Evolutionary conservation across 1,140 invertebrate species (phyloP), one percentile per base, ranked within the genome.

Genomic region (Drosophila serrata): DNA sequence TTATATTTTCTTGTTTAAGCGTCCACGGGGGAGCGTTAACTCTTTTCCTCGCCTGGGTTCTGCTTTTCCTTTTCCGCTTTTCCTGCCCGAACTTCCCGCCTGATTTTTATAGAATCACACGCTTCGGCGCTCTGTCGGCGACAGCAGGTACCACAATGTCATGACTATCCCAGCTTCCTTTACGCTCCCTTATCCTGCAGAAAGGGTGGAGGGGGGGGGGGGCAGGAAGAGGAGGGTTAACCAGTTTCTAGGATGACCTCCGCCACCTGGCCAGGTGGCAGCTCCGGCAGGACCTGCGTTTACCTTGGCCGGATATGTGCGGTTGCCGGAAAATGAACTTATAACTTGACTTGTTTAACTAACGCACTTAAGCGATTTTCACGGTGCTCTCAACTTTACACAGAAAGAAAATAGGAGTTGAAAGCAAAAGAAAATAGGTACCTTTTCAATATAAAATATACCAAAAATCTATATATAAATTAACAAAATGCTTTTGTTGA

Each of bases 271-370:
- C 19, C 33, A 49, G 48, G 48, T 49, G 46, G 12, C n/a, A 55
- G 46, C 29, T 6, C 40, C 59, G 61, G 37, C 51, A 35, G 51
- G 51, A 37, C 33, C 60, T 80, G 57, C 76, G 81, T 74, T 81
- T 74, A 70, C 81, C 81, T 85, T 74, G 40, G 68, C 65, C 81
- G 85, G 85, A 90, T 85, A 85, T 88, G 81, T 85, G 78, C 84
- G 81, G 81, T 75, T 88, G 85, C 74, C 85, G 85, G 85, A 88
- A 88, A 90, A 88, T 90, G 77, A 88, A 88, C 85, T 88, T 88
- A 88, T 90, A 88, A 85, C 85, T 88, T 75, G 81, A 88, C 85
- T 90, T 88, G 85, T 90, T 88, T 90, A 85, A 88, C 84, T 88
- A 88, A 88, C 84, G 85, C 80, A 88, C 88, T 88, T 88, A 88